Base-by-base conservation (phyloP, 1,140 invertebrate genomes). In the Bombus vancouverensis region DNA sequence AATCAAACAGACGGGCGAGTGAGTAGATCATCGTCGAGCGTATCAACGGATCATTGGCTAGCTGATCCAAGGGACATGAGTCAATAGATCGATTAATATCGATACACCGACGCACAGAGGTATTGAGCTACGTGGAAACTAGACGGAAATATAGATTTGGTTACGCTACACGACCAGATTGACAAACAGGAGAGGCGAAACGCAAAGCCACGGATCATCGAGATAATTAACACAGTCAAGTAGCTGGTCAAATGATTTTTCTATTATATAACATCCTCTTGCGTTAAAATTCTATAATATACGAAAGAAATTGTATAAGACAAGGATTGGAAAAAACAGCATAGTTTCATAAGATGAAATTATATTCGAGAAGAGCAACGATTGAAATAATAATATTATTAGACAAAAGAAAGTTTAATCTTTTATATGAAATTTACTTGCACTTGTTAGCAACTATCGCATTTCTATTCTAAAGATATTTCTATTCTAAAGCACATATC, bases 21-120 rank as follows among this genome's bases (percentile, higher is more conserved):
- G n/a, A 9, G 28, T n/a, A 53, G 62, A 83, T 83, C 73, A 68
- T 28, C 28, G 37, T 28, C 47, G 62, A 70, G 28, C 18, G 62
- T 77, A 83, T 57, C 62, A 68, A 70, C 81, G 81, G 47, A 47
- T 44, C 72, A 47, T 75, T 47, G 72, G 9, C 34, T n/a, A 34
- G 28, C 22, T 57, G 80, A 74, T 82, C 42, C 39, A 28, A 1
- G 37, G 25, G 34, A 82, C 25, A 53, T 37, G 44, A 66, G 25
- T 62, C 81, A 68, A 76, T 83, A 68, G 73, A 83, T 83, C 81
- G 81, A 77, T 77, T 83, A 83, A 83, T 76, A 83, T 75, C 72
- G 57, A 68, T 37, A 47, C 13, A n/a, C 10, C 44, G 32, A 53
- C 1, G 59, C 10, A 62, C 59, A 62, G 57, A 1, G 44, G 22